These are phyloP conservation scores for Limenitis camilla DNA, from an alignment of 2,888 invertebrate species.

Conservation along the genomic window DNA sequence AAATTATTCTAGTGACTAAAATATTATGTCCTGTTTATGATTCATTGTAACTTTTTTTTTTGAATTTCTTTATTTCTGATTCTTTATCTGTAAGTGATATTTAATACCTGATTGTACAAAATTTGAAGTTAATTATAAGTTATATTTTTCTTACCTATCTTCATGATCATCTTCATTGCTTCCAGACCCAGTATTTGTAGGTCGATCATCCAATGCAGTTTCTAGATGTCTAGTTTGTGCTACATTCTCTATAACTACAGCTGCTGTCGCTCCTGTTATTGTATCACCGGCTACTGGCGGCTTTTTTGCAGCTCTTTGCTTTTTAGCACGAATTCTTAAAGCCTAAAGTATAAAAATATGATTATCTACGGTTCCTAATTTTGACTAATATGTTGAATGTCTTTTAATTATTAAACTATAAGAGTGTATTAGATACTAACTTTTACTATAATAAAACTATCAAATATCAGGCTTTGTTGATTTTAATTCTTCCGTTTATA, in stretches of 20 bases:
- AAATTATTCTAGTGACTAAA: too few relatives aligned
- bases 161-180: conserved; percentile 56
- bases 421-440: too few relatives aligned
- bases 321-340: conserved; percentile 87
- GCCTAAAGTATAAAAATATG: conserved; percentile 74
- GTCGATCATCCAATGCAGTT: conserved; percentile 86
- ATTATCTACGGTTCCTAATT: not conserved
- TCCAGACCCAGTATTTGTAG: conserved; percentile 86
- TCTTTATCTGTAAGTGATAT: too few relatives aligned
- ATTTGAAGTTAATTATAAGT: not conserved
- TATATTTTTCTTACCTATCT: conserved; percentile 42
- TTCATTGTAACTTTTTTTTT: too few relatives aligned
- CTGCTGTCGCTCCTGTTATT: conserved; percentile 81
- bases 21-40: too few relatives aligned
- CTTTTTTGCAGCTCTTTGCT: conserved; percentile 85
- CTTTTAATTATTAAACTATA: not conserved
- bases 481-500: too few relatives aligned
- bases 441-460: too few relatives aligned
- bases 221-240: conserved; percentile 87
- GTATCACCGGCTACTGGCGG: conserved; percentile 82
- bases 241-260: conserved; percentile 92
- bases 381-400: not conserved
- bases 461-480: too few relatives aligned
- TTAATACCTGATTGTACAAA: not conserved
- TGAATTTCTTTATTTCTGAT: too few relatives aligned